Evolutionary conservation across 53 echinoderm and acorn worm genomes (phyloP).

Genomic region (Stichopus horrens): DNA sequence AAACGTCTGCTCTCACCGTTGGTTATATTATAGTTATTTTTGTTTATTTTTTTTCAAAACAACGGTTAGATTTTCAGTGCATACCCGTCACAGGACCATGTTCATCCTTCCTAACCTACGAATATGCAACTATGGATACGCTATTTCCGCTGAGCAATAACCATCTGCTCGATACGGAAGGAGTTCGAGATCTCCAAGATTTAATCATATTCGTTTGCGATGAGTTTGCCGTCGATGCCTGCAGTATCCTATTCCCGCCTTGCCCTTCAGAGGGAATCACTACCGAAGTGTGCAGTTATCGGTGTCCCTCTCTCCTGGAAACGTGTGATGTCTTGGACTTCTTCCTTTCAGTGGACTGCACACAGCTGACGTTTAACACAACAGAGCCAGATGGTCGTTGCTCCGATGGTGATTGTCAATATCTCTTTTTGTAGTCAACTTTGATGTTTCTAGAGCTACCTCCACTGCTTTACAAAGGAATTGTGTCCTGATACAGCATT

Average conservation of each 20-base stretch:
- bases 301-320: neutral
- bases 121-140: neutral
- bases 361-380: neutral
- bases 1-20: too few species aligned
- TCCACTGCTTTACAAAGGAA: too few species aligned
- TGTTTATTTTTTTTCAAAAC: too few species aligned
- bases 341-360: neutral
- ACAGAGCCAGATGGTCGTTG: neutral
- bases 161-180: neutral
- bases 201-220: neutral
- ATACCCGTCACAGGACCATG: neutral
- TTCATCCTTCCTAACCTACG: neutral
- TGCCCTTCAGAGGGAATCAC: neutral
- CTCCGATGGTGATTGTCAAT: neutral
- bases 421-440: too few species aligned
- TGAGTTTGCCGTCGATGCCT: neutral
- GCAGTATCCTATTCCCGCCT: neutral
- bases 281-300: neutral
- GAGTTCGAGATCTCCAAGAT: neutral
- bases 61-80: neutral
- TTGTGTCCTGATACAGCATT: too few species aligned
- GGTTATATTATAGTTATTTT: too few species aligned
- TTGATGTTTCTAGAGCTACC: too few species aligned
- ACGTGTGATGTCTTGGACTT: neutral
- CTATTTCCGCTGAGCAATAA: neutral